Percentiles rank a stretch among this genome's conserved stretches.
These are phyloP conservation scores for Protaetia brevitarsis DNA, from an alignment of 1,140 invertebrate species.

Conservation along the genomic window DNA sequence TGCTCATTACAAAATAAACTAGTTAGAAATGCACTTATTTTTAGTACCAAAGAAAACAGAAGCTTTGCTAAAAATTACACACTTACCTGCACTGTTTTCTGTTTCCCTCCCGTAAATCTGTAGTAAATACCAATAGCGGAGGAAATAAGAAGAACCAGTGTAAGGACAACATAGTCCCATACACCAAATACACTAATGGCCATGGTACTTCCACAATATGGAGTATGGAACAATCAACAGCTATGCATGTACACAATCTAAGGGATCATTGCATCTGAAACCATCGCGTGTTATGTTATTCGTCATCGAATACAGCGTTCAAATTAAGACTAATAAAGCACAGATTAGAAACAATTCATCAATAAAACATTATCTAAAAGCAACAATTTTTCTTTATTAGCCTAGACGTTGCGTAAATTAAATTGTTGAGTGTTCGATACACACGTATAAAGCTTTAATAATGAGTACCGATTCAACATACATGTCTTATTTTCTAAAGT, in stretches of 20 bases:
- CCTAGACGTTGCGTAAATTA: too few relatives aligned
- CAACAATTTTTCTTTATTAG: too few relatives aligned
- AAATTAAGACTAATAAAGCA: neutral
- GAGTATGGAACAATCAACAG: neutral
- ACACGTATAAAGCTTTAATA: too few relatives aligned
- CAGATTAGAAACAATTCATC: neutral
- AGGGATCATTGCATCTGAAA: slow-evolving; percentile 2
- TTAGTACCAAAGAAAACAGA: too few relatives aligned
- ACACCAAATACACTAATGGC: slow-evolving; percentile 36
- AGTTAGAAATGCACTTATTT: neutral
- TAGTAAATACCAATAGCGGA: slow-evolving; percentile 77
- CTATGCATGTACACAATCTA: neutral
- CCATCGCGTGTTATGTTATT: neutral
- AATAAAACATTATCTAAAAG: neutral
- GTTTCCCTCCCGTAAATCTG: slow-evolving; percentile 79
- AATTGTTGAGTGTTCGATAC: too few relatives aligned
- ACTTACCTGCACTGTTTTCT: slow-evolving; percentile 74
- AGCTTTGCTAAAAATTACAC: too few relatives aligned
- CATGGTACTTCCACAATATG: neutral
- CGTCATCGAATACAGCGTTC: neutral
- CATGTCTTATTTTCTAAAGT: too few relatives aligned
- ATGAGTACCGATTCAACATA: too few relatives aligned
- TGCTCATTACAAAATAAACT: neutral
- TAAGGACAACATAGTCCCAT: slow-evolving; percentile 67
- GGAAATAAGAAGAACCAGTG: slow-evolving; percentile 60